Conservation (phyloP, 2,888 invertebrate species). For the Cheiracanthium punctorium region DNA sequence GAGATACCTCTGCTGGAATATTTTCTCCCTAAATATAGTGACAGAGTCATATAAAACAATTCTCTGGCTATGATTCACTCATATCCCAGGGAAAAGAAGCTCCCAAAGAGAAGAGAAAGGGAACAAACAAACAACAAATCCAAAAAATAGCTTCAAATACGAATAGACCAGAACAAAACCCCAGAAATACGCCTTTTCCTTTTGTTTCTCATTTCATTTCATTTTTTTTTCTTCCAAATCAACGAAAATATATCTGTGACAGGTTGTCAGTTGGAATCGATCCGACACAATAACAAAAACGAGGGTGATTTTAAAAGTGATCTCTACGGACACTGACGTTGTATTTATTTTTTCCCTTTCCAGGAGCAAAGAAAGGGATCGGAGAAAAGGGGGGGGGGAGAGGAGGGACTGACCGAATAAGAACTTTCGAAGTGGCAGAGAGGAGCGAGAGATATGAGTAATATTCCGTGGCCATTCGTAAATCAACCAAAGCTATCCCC, state of each 20-base stretch:
- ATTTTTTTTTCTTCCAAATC: too few species aligned
- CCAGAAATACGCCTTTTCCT: constrained; percentile 37
- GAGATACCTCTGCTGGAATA: background rate
- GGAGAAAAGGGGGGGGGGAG: background rate
- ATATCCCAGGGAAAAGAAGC: constrained; percentile 38
- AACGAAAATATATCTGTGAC: constrained; percentile 61
- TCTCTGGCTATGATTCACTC: constrained; percentile 66
- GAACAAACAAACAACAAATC: constrained; percentile 16
- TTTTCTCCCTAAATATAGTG: constrained; percentile 52
- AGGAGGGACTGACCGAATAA: constrained; percentile 19
- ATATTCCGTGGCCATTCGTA: constrained; percentile 62
- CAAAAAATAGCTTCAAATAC: constrained; percentile 43
- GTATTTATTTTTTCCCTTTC: too few species aligned
- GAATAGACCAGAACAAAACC: constrained; percentile 44
- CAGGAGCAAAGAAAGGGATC: constrained; percentile 11
- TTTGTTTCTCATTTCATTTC: too few species aligned
- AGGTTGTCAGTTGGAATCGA: constrained; percentile 63
- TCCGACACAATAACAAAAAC: constrained; percentile 62
- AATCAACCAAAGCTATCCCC: constrained; percentile 57
- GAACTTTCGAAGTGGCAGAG: background rate
- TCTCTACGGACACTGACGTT: constrained; percentile 65
- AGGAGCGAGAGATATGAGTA: constrained; percentile 43
- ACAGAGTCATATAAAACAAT: constrained; percentile 67
- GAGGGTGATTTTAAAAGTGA: constrained; percentile 67
- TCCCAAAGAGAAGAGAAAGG: constrained; percentile 20